Evolutionary conservation across 2,113 vertebrate species (phyloP).

Genomic region (Zosterops japonicus): DNA sequence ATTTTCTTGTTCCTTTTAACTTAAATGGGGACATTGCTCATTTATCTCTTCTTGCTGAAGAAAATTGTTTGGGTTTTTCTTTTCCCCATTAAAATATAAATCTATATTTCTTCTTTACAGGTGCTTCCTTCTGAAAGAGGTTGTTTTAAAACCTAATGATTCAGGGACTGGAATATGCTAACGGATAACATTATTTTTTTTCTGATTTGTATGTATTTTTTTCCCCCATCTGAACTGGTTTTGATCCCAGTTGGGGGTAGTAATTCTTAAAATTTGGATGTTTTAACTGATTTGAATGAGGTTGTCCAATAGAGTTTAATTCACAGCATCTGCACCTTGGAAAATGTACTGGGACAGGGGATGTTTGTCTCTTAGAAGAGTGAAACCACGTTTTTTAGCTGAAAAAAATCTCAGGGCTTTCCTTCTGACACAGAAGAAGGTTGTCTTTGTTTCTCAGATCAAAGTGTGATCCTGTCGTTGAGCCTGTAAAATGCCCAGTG

Average conservation of each 20-base stretch:
- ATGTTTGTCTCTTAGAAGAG: conserved; percentile 2
- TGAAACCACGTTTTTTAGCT: not conserved
- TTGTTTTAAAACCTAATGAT: not conserved
- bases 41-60: conserved; percentile 55
- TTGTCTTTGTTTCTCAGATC: conserved; percentile 60
- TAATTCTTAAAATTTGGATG: not conserved
- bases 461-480: conserved; percentile 47
- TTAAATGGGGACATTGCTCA: conserved; percentile 13
- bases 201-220: not conserved
- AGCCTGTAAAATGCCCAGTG: conserved; percentile 20
- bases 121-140: not conserved
- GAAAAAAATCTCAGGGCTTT: not conserved
- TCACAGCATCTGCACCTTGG: not conserved
- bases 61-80: conserved; percentile 31
- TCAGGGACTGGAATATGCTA: not conserved
- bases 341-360: not conserved
- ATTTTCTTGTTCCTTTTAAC: conserved; percentile 55
- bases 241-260: not conserved
- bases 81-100: not conserved
- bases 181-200: not conserved
- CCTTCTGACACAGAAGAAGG: conserved; percentile 31
- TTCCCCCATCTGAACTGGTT: not conserved
- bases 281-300: not conserved
- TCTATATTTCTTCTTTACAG: not conserved
- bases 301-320: not conserved